Evolutionary conservation across 2,113 vertebrate species (phyloP), one percentile per base, ranked within the genome.

Genomic region (Meles meles): DNA sequence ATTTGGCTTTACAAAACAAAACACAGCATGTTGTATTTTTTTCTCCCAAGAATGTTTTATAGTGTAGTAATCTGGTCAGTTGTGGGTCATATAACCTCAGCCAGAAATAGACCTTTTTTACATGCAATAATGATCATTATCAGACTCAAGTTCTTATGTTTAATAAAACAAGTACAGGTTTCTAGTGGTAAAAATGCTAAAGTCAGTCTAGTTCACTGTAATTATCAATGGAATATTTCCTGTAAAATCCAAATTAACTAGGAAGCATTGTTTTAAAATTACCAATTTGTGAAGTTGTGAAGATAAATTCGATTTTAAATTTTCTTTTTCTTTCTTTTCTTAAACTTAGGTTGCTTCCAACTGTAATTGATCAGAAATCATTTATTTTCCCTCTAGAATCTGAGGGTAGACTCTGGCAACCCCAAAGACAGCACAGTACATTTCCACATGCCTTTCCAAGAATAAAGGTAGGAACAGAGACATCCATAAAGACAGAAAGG

Each of bases 381-480:
- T 98, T 98, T 86, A 3, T 97, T 57, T 96, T 98, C 27, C 98
- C 98, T 21, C 88, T 8, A 71, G 89, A 99, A 76, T 95, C 98
- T 47, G 94, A 97, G 79, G 69, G 94, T 29, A 97, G 88, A 96
- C 83, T 97, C 21, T 18, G 88, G 97, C 81, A 21, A 63, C 67
- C 47, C 18, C 98, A 94, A 92, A 77, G 44, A 1, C 39, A 86
- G 72, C 90, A 42, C 25, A 65, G 0, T 3, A 6, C 94, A 91
- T 71, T 90, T 47, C 87, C 86, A n/a, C 95, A 4, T 0, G 0
- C 21, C 37, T 98, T 98, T 97, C 97, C 98, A 69, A 98, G 96
- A 77, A 93, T 98, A 93, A 99, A 99, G 99, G 99, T 99, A 92
- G 88, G 98, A 88, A 55, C 3, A 80, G 61, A 84, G 63, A 94